Evolutionary conservation across 2,888 invertebrate genomes (phyloP).

Genomic region (Noctua janthe): DNA sequence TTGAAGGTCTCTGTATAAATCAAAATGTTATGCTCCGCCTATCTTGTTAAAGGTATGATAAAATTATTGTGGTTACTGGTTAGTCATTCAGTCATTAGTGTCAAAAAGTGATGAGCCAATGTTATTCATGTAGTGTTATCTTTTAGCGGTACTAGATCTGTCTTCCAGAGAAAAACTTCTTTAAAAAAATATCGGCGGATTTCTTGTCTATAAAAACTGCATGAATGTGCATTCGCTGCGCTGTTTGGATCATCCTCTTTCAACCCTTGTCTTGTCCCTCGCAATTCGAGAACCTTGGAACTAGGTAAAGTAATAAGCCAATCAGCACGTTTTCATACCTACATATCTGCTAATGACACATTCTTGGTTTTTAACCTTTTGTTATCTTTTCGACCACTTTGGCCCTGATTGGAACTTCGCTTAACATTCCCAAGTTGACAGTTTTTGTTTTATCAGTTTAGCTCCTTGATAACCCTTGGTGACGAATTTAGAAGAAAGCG

Average conservation of each 20-base stretch:
- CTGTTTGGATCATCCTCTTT: not conserved
- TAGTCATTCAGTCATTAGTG: not conserved
- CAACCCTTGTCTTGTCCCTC: not conserved
- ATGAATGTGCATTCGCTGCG: not conserved
- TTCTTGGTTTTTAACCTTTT: not conserved
- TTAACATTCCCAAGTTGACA: conserved; percentile 26
- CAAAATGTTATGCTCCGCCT: conserved; percentile 23
- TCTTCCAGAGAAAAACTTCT: not conserved
- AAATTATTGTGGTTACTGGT: not conserved
- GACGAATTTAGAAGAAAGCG: not conserved
- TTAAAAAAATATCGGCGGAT: not conserved
- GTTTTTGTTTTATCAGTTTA: conserved; percentile 21
- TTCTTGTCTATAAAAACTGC: not conserved
- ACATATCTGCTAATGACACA: not conserved
- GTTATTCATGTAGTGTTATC: not conserved
- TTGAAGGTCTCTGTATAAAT: conserved; percentile 25
- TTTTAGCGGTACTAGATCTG: not conserved
- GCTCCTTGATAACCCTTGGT: conserved; percentile 4
- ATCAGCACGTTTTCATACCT: not conserved
- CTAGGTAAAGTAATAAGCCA: not conserved
- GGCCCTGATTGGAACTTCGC: conserved; percentile 1
- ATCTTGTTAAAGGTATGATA: conserved; percentile 1
- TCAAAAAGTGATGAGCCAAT: not conserved
- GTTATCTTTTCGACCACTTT: conserved; percentile 23
- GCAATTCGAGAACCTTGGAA: not conserved